Evolutionary conservation across 1,140 invertebrate genomes (phyloP).

Genomic region (Bombyx mandarina): DNA sequence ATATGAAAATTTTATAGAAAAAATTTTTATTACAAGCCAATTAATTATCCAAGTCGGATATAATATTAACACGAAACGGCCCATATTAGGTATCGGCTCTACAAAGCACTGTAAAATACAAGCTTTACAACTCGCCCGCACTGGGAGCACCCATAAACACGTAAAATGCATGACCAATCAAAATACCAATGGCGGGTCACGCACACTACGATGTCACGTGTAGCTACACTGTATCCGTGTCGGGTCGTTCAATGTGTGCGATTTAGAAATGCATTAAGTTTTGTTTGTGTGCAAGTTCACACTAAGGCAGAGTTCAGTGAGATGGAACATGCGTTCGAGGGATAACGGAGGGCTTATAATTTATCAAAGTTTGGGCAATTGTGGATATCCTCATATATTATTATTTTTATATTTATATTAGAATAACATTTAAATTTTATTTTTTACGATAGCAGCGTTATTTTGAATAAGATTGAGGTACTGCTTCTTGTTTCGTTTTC

Average conservation of each 20-base stretch:
- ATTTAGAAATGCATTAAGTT: slow-evolving; percentile 29
- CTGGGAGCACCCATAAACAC: slow-evolving; percentile 56
- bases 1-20: background rate
- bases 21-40: background rate
- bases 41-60: no score
- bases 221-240: slow-evolving; percentile 13
- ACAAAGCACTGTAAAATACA: slow-evolving; percentile 42
- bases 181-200: slow-evolving; percentile 66
- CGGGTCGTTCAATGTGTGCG: slow-evolving; percentile 15
- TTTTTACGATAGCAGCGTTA: no score
- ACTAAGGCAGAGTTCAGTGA: slow-evolving; percentile 36
- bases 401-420: no score
- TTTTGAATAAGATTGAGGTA: no score
- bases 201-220: slow-evolving; percentile 26
- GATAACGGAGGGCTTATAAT: slow-evolving; percentile 65
- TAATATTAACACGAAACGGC: no score
- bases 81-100: background rate
- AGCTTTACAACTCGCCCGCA: slow-evolving; percentile 54
- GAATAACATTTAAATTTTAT: no score
- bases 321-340: slow-evolving; percentile 63
- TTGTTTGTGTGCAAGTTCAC: slow-evolving; percentile 34
- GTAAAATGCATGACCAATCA: slow-evolving; percentile 72
- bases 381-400: no score
- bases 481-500: no score
- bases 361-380: slow-evolving; percentile 28